Percentiles rank a stretch among this genome's conserved stretches.
These are phyloP conservation scores for Heliconius ismenius DNA, from an alignment of 2,888 invertebrate species.

Conservation along the genomic window DNA sequence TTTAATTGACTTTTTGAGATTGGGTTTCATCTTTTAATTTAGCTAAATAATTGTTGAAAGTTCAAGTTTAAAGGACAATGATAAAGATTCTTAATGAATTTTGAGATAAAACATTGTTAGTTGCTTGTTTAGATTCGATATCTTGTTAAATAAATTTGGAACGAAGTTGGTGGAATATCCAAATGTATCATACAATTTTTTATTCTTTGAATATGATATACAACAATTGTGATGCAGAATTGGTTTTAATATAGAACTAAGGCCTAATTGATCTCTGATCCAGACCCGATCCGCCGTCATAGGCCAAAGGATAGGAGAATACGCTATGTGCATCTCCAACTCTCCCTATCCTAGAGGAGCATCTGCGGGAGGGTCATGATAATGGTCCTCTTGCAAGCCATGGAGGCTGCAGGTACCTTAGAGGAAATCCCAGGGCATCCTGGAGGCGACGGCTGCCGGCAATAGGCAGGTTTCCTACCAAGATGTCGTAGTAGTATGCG, in stretches of 20 bases:
- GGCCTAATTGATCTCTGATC: no score
- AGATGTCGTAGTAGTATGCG: background rate
- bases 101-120: constrained; percentile 6
- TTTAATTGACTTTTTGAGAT: constrained; percentile 22
- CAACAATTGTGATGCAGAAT: no score
- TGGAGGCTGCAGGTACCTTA: background rate
- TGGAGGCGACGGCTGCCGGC: background rate
- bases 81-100: background rate
- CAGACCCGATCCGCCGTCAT: no score
- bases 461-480: background rate
- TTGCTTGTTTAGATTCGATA: background rate
- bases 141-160: background rate
- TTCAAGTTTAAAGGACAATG: constrained; percentile 13
- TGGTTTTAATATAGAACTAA: no score
- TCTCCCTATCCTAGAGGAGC: no score
- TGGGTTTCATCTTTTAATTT: constrained; percentile 14
- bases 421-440: background rate
- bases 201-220: background rate
- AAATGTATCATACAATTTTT: background rate
- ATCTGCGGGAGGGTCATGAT: no score
- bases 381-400: background rate
- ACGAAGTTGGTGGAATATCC: background rate
- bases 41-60: background rate
- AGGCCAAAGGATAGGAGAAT: no score
- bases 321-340: no score